These are phyloP conservation scores for Drosophila pectinifera DNA, from an alignment of 1,140 invertebrate species.

Conservation along the genomic window DNA sequence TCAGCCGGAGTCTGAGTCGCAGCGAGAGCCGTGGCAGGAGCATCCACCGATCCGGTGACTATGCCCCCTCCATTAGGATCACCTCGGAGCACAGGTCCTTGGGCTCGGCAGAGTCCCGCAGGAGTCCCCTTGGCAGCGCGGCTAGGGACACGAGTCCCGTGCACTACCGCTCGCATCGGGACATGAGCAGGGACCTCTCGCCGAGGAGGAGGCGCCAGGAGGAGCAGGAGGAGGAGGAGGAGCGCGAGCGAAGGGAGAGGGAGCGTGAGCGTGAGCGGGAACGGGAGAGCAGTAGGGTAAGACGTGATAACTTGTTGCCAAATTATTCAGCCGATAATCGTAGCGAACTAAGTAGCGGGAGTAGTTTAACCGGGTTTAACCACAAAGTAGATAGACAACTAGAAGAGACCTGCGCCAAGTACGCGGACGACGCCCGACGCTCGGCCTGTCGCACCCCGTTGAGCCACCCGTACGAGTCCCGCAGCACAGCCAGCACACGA, in stretches of 20 bases:
- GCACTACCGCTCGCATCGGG: slow-evolving; percentile 75
- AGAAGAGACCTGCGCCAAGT: slow-evolving; percentile 80
- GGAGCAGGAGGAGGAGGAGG: slow-evolving; percentile 29
- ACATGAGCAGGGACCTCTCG: slow-evolving; percentile 73
- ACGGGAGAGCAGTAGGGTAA: slow-evolving; percentile 84
- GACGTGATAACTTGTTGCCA: slow-evolving; percentile 85
- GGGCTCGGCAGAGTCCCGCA: slow-evolving; percentile 72
- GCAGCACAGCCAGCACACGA: slow-evolving; percentile 44
- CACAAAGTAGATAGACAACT: slow-evolving; percentile 85
- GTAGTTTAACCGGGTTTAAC: slow-evolving; percentile 84
- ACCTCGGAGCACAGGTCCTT: slow-evolving; percentile 72
- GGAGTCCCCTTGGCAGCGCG: slow-evolving; percentile 28
- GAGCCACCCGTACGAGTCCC: slow-evolving; percentile 72
- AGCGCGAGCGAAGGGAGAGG: slow-evolving; percentile 14
- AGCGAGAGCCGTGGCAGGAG: slow-evolving; percentile 63
- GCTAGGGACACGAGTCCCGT: slow-evolving; percentile 55
- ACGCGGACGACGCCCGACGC: slow-evolving; percentile 75
- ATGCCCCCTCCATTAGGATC: slow-evolving; percentile 69
- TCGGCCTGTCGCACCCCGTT: slow-evolving; percentile 73
- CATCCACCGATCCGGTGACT: slow-evolving; percentile 41
- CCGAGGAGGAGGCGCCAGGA: slow-evolving; percentile 55
- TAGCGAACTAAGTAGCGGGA: slow-evolving; percentile 79
- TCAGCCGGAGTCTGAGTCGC: slow-evolving; percentile 64
- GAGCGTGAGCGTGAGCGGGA: slow-evolving; percentile 64
- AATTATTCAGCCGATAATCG: slow-evolving; percentile 81